Evolutionary conservation across 2,113 vertebrate genomes (phyloP).

Genomic region (Pelusios castaneus): DNA sequence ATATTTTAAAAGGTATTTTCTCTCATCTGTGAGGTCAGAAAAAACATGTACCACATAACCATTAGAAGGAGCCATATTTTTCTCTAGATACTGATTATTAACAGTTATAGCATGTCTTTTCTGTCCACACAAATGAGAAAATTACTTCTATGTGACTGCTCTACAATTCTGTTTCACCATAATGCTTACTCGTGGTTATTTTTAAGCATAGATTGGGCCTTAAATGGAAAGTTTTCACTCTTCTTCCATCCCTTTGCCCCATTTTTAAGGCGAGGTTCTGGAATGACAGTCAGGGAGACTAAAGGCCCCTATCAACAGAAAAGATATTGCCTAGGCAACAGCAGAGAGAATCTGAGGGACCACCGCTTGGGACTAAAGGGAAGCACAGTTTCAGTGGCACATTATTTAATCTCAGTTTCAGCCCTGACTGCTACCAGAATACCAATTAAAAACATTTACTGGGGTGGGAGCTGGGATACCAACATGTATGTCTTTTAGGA

Average conservation of each 20-base stretch:
- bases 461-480: not conserved
- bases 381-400: not conserved
- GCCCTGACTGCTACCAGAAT: not conserved
- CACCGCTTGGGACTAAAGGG: not conserved
- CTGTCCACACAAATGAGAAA: not conserved
- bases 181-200: not conserved
- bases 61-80: not conserved
- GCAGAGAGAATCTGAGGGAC: not conserved
- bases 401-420: not conserved
- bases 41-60: not conserved
- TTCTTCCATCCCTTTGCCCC: not conserved
- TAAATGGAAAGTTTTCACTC: not conserved
- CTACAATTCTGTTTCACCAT: not conserved
- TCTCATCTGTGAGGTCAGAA: not conserved
- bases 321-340: not conserved
- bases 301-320: not conserved
- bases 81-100: not conserved
- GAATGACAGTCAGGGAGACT: not conserved
- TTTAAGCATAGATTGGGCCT: not conserved
- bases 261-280: not conserved
- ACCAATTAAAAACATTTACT: not conserved
- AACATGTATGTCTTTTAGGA: not conserved
- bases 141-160: not conserved
- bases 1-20: not conserved
- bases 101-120: not conserved